Base-by-base conservation (phyloP, 2,797 vertebrate genomes). In the Smutsia gigantea region DNA sequence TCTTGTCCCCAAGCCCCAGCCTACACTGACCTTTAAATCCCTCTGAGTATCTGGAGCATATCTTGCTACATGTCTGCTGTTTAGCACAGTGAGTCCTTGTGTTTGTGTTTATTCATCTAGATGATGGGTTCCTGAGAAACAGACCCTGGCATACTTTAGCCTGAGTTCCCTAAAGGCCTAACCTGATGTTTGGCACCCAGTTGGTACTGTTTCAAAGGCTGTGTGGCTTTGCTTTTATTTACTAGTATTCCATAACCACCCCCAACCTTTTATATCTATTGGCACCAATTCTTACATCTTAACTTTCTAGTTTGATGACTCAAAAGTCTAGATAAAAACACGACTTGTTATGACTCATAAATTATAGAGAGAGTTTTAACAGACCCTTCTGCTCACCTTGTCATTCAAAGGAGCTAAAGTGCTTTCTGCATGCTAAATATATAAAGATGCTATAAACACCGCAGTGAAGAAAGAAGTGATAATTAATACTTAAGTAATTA, bases 311-410 rank as follows among this genome's bases (percentile, higher is more conserved):
- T 68, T 87, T 68, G 46, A 90, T 83, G 68, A 90, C 71, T 92
- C 84, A 78, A 55, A 72, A 78, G 21, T 94, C 61, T 84, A 53
- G 87, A 83, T 97, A 78, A 92, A 96, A 97, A 66, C 64, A 92
- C 88, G 88, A 68, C 42, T 97, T 97, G 87, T 95, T 97, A 94
- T 94, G 92, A 97, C 84, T 93, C 61, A 94, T 87, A 95, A 95
- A 95, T 97, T 94, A 92, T 57, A 82, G 90, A 78, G 68, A 95
- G 23, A 74, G 61, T 92, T 90, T 97, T 97, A 93, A 85, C 92
- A 87, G 77, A 61, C 1, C 7, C 34, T 90, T 90, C 77, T 29
- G 37, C 17, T 95, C 63, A 92, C 51, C 82, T 87, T 97, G 92
- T 97, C 87, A 95, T 46, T 97, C 90, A 86, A 31, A 93, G 64